Evolutionary conservation across 2,797 vertebrate genomes (phyloP).

Genomic region (Taenioides sp.): DNA sequence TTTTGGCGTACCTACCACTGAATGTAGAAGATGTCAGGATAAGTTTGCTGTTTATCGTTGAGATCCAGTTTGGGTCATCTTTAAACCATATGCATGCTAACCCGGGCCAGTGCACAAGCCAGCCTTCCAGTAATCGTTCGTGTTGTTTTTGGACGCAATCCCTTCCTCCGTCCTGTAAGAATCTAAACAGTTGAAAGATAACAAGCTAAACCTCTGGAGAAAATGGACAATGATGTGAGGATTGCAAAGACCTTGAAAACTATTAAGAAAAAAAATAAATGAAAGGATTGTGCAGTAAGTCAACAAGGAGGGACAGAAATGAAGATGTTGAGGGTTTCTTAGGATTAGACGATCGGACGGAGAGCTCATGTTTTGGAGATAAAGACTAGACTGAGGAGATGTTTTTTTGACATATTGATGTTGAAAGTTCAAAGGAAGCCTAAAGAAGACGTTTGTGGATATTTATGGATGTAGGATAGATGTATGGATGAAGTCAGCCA

Average conservation of each 20-base stretch:
- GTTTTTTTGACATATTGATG: not conserved
- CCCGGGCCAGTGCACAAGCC: constrained; percentile 19
- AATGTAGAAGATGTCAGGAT: constrained; percentile 27
- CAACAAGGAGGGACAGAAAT: not conserved
- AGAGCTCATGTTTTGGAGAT: not conserved
- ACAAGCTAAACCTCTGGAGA: constrained; percentile 27
- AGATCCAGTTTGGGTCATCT: constrained; percentile 43
- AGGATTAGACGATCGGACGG: not conserved
- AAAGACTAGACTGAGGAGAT: not conserved
- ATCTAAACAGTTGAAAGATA: constrained; percentile 45
- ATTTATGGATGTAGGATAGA: not conserved
- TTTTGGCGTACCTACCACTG: constrained; percentile 17
- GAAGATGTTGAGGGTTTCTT: no score
- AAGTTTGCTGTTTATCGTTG: constrained; percentile 23
- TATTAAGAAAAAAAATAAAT: constrained; percentile 1
- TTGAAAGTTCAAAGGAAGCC: not conserved
- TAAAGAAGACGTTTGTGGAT: not conserved
- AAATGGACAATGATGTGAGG: constrained; percentile 28
- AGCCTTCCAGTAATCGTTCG: constrained; percentile 41
- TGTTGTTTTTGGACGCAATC: constrained; percentile 61
- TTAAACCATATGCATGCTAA: constrained; percentile 53
- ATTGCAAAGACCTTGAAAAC: constrained; percentile 19
- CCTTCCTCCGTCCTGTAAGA: constrained; percentile 22
- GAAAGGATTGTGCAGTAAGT: not conserved
- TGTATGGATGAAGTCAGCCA: no score